Base-by-base conservation (phyloP, 2,888 invertebrate genomes). In the Fragum sueziense region DNA sequence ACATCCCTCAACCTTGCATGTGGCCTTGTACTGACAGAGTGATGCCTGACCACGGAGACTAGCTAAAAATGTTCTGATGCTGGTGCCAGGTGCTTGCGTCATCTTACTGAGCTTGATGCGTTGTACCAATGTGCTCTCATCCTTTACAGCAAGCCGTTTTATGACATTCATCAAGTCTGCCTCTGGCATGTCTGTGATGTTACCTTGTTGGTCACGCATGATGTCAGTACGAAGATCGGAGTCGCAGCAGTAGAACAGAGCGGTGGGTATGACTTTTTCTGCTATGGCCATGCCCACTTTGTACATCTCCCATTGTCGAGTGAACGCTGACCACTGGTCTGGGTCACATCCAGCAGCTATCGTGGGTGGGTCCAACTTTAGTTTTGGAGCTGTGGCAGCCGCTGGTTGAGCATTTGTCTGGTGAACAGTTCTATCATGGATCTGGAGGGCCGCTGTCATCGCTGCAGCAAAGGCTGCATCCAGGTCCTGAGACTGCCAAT, bases 191-290 rank as follows among this genome's bases (percentile, higher is more conserved):
- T n/a, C n/a, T n/a, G n/a, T n/a, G n/a, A n/a, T n/a, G n/a, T n/a
- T n/a, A 47, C 17, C 47, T n/a, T n/a, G n/a, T n/a, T n/a, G n/a
- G n/a, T n/a, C n/a, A n/a, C n/a, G n/a, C n/a, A n/a, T n/a, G n/a
- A 47, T 47, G 47, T 75, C 61, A 31, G 73, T 77, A 4, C 79
- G 61, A 14, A 79, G 70, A 57, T 79, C 59, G 14, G 59, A 11
- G 37, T 71, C 52, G 52, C 79, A 79, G 61, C 79, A 79, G 68
- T 80, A 80, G 54, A 80, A 80, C 6, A 79, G 70, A 34, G 80
- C 72, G 52, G 80, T 80, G 34, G 76, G 69, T 27, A 79, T 4
- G 71, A 79, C 75, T 29, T 59, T 72, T 29, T 79, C 52, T 37
- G 69, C 29, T 4, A 75, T 72, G 0, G 69, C 47, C 75, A 74